These are phyloP conservation scores for Fragum sueziense DNA, from an alignment of 2,888 invertebrate genomes.

Conservation along the genomic window DNA sequence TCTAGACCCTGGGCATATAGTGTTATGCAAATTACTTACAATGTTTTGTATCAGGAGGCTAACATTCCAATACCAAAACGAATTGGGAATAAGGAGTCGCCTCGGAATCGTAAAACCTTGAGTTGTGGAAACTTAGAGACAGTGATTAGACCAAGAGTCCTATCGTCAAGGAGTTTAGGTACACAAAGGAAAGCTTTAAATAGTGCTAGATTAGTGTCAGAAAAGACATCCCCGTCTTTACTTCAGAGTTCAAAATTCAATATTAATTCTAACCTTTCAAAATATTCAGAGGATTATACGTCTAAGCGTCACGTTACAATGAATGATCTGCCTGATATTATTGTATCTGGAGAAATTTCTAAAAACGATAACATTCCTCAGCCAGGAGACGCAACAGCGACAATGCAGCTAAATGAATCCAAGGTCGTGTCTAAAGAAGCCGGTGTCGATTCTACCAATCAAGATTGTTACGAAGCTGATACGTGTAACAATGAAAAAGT, in stretches of 20 bases:
- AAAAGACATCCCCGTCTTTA: background rate
- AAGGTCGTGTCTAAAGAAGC: too few species aligned
- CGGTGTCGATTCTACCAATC: background rate
- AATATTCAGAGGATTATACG: too few species aligned
- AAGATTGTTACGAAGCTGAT: background rate
- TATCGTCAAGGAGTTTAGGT: background rate
- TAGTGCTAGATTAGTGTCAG: background rate
- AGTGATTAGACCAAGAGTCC: background rate
- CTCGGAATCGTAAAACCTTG: background rate
- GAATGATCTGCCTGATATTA: too few species aligned
- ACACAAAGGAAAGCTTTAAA: background rate
- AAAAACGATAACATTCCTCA: too few species aligned
- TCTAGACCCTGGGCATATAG: slow-evolving; percentile 68
- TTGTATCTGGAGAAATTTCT: too few species aligned
- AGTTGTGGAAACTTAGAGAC: background rate
- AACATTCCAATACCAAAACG: slow-evolving; percentile 36
- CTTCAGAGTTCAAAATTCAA: too few species aligned
- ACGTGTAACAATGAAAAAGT: background rate
- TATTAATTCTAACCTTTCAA: too few species aligned
- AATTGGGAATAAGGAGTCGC: background rate
- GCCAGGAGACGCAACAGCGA: too few species aligned
- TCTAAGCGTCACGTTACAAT: too few species aligned
- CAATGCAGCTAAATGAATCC: too few species aligned
- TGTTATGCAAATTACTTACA: slow-evolving; percentile 63
- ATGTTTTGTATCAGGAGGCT: slow-evolving; percentile 63